Base-by-base conservation (phyloP, 2,797 vertebrate genomes). In the Brachyrhaphis roseni region DNA sequence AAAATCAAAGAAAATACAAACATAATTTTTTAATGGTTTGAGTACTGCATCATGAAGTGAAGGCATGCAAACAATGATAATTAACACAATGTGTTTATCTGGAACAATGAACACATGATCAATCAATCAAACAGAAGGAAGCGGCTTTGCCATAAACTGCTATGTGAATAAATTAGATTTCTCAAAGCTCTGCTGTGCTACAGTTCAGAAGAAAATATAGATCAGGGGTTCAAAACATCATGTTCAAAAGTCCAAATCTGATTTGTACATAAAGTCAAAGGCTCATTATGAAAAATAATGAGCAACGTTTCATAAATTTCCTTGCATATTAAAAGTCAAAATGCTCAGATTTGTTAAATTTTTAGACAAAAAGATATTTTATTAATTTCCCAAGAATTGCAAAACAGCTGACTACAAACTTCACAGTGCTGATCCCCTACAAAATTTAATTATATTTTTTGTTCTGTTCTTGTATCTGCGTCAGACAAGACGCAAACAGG, bases 1-100 rank as follows among this genome's bases (percentile, higher is more conserved):
- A 86, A 82, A 76, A 76, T 64, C 71, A 77, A 55, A 84, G 18
- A 72, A 62, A 28, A 73, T 86, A 55, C 75, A 64, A 82, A 8
- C 77, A 64, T 11, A 36, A 51, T 3, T 8, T 46, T 72, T 79
- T 45, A 78, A 28, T 73, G 28, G 26, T 59, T 78, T 71, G 34
- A 7, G 5, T 5, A 5, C 79, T 74, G 16, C 20, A 34, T 71
- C 41, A 82, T 36, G 12, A 3, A 36, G 16, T 36, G 34, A 34
- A 64, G 16, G 1, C 8, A 18, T 64, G 16, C 36, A 64, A 36
- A 64, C 31, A 64, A 36, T 16, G 2, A 62, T 64, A 16, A 64
- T 16, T 36, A 18, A 34, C 7, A 36, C 0, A 3, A 15, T 64
- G 6, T 36, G 28, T 34, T 5, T 6, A 36, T 59, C 57, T 59